These are phyloP conservation scores for Luperina nickerlii DNA, from an alignment of 2,888 invertebrate species.

Conservation along the genomic window DNA sequence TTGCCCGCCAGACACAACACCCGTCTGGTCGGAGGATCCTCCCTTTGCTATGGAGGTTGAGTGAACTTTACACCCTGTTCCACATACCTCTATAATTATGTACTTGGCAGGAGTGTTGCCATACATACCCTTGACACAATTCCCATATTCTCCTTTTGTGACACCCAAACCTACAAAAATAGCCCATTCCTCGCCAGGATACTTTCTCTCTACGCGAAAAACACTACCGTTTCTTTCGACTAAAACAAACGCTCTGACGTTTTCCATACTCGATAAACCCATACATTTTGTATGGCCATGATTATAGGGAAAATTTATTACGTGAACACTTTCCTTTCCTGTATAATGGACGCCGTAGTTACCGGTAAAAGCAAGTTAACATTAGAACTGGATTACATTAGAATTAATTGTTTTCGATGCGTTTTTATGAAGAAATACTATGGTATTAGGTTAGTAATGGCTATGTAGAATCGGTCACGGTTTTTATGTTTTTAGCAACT, in stretches of 20 bases:
- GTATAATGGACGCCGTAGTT: conserved; percentile 15
- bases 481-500: not conserved
- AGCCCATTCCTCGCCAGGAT: not conserved
- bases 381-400: conserved; percentile 14
- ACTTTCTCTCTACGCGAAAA: not conserved
- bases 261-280: conserved; percentile 34
- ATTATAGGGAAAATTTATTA: conserved; percentile 43
- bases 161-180: not conserved
- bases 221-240: not conserved
- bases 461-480: not conserved
- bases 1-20: too few species aligned
- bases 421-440: not conserved
- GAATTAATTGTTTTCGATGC: conserved; percentile 35
- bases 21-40: too few species aligned
- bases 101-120: too few species aligned
- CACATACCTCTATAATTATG: too few species aligned
- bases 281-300: conserved; percentile 32
- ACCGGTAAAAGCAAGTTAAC: too few species aligned
- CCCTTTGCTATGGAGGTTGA: too few species aligned
- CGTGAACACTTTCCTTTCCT: conserved; percentile 44
- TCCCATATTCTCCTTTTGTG: not conserved
- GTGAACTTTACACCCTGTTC: too few species aligned
- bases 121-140: too few species aligned
- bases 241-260: conserved; percentile 9
- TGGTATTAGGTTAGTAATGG: not conserved